phyloP scores from a whole-genome alignment of 2,797 vertebrate species.

The Caiman crocodilus region DNA sequence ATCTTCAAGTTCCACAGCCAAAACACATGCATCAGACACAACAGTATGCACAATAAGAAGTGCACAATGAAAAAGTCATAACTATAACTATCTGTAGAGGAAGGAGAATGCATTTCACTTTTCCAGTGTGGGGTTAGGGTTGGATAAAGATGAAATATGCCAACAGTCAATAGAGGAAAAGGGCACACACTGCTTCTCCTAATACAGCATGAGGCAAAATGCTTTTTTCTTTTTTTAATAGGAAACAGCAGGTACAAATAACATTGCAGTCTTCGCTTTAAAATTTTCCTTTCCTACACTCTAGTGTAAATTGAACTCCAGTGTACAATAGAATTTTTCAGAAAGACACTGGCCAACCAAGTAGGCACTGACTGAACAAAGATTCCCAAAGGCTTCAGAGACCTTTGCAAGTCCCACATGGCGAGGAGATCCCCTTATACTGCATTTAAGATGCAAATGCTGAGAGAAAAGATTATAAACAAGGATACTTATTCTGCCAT shows the following conservation, averaged over 20 bases:
- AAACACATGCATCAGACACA: background rate
- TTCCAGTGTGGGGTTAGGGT: background rate
- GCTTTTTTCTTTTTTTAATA: background rate
- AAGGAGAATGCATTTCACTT: background rate
- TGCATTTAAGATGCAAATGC: background rate
- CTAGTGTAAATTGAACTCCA: slow-evolving; percentile 48
- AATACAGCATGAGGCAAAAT: background rate
- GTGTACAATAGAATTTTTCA: background rate
- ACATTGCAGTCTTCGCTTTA: background rate
- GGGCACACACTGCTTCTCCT: background rate
- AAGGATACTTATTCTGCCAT: slow-evolving; percentile 32
- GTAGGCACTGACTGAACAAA: background rate
- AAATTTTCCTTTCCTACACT: slow-evolving; percentile 27
- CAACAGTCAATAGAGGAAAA: background rate
- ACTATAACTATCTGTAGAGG: no score
- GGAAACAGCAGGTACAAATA: background rate
- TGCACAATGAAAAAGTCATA: no score
- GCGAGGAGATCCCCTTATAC: slow-evolving; percentile 67
- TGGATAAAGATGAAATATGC: background rate
- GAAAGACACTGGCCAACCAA: slow-evolving; percentile 6
- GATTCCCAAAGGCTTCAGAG: slow-evolving; percentile 21
- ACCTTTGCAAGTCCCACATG: slow-evolving; percentile 47
- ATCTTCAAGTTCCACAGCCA: background rate
- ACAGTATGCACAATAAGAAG: background rate
- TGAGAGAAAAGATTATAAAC: slow-evolving; percentile 34